These are phyloP conservation scores for Porites australiensis DNA, from an alignment of 64 coral and sea anemone genomes.

Conservation along the genomic window DNA sequence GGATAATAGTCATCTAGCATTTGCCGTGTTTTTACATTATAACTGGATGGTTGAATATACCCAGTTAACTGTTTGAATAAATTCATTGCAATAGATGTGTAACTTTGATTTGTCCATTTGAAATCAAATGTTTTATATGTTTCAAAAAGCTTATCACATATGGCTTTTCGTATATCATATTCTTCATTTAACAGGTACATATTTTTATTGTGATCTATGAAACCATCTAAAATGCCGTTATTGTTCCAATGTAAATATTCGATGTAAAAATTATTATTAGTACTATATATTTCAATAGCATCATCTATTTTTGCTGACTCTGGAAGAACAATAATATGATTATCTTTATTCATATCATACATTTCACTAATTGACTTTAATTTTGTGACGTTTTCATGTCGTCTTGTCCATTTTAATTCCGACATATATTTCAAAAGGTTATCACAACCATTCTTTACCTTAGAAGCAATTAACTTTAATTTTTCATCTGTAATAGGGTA, in stretches of 20 bases:
- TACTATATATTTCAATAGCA: not conserved
- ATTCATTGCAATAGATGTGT: not conserved
- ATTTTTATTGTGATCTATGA: conserved; percentile 39
- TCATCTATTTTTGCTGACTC: not conserved
- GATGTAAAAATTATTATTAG: not conserved
- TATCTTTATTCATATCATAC: not conserved
- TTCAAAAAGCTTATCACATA: conserved; percentile 45
- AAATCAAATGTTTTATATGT: conserved; percentile 66
- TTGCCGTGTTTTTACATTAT: not conserved
- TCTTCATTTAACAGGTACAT: conserved; percentile 46
- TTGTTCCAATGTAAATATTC: conserved; percentile 45
- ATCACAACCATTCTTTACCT: conserved; percentile 33
- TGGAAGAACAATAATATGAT: not conserved
- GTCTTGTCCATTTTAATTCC: conserved; percentile 20
- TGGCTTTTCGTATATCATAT: conserved; percentile 37
- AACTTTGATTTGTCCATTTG: conserved; percentile 58
- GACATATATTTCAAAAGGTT: conserved; percentile 11
- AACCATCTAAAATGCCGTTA: conserved; percentile 16
- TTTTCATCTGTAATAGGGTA: not conserved
- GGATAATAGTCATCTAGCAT: not conserved
- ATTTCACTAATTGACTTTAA: not conserved
- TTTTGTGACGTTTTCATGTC: conserved; percentile 16
- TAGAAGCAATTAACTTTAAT: conserved; percentile 12
- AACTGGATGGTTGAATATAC: conserved; percentile 22
- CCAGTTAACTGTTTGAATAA: conserved; percentile 53